Evolutionary conservation across 2,797 vertebrate genomes (phyloP), one percentile per base, ranked within the genome.

Genomic region (Gymnoscopelus braueri): DNA sequence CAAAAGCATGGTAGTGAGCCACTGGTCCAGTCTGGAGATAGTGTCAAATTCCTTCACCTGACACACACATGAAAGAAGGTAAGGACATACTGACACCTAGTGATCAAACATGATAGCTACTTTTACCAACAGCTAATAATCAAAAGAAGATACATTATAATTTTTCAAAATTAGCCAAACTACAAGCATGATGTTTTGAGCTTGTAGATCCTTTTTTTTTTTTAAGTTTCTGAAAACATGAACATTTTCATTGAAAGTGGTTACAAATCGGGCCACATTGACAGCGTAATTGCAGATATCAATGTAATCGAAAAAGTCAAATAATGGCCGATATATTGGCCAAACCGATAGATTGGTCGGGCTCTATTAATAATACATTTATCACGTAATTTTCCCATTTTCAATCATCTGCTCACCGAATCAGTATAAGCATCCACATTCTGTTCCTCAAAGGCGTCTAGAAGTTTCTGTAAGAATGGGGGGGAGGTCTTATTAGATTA

Each of bases 1-100:
- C 11, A 98, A 93, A 6, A 98, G 93, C 95, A 97, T 97, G 67
- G 96, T 96, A 71, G 97, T 98, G 60, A 98, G 94, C 97, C 97
- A 98, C 90, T 97, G 96, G 88, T 98, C 96, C 92, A 98, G 80
- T 60, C 96, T 87, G 0, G 97, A 97, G 78, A 98, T 96, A 47
- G 94, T 93, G 81, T 98, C 97, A 0, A 89, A 98, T n/a, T 98
- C 93, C 74, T 94, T 94, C 72, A 94, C 93, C 94, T 94, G 77
- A 59, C 2, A 44, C 13, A 35, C n/a, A 32, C n/a, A 3, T 14
- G 4, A 15, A 47, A 15, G 10, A 19, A 51, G 50, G 50, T 13
- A 51, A 13, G 50, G 50, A 14, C 50, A 51, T 51, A n/a, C 50
- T 51, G 50, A 14, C 50, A 51, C 50, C 50, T 15, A 13, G 50